Conservation (phyloP, 1,140 invertebrate genomes). For the Bombyx mori region DNA sequence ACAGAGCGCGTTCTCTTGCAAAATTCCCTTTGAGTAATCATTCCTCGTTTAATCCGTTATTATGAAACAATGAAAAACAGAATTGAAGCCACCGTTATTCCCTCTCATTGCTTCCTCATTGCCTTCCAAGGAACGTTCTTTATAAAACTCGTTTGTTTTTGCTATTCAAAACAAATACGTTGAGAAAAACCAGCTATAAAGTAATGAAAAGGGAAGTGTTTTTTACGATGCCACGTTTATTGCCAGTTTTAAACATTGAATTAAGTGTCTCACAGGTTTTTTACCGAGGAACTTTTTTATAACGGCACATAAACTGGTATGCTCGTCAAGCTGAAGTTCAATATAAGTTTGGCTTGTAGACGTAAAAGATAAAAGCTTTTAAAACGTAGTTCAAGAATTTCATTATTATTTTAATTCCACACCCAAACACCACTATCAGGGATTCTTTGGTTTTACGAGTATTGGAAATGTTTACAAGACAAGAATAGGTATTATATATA, state of each 20-base stretch:
- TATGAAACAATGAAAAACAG: constrained; percentile 12
- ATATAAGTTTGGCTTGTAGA: background rate
- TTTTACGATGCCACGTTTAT: background rate
- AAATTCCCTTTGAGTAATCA: constrained; percentile 11
- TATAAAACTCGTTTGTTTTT: constrained; percentile 2
- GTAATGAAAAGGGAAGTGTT: constrained; percentile 3
- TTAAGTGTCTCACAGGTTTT: too few relatives aligned
- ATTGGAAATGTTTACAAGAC: background rate
- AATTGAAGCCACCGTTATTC: constrained; percentile 10
- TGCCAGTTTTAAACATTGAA: too few relatives aligned
- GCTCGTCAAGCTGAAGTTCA: too few relatives aligned
- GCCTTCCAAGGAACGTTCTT: background rate
- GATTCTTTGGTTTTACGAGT: too few relatives aligned
- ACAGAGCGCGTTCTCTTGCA: background rate
- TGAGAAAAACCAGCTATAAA: constrained; percentile 1
- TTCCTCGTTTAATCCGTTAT: constrained; percentile 16
- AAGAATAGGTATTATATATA: too few relatives aligned
- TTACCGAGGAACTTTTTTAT: too few relatives aligned
- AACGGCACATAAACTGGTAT: too few relatives aligned
- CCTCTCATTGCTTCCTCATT: constrained; percentile 16
- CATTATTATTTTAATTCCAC: too few relatives aligned
- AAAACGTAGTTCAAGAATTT: background rate
- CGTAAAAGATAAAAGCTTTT: background rate
- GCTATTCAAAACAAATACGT: constrained; percentile 1
- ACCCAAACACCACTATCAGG: too few relatives aligned